Percentiles rank a stretch among this genome's conserved stretches.
Evolutionary conservation across 2,113 vertebrate species (phyloP).

Genomic region (Brachirus orientalis): DNA sequence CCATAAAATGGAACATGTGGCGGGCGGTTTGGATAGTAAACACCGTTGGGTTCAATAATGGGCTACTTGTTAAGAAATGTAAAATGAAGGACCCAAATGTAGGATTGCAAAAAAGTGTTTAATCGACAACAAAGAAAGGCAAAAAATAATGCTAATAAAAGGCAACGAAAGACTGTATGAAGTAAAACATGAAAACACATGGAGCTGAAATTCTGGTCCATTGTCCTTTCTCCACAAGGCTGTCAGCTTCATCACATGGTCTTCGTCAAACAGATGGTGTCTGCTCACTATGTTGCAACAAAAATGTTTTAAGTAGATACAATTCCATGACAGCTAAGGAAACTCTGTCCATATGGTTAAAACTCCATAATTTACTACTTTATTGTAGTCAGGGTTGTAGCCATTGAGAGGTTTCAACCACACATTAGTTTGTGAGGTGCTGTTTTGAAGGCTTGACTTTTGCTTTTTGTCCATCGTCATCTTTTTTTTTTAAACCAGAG

Average conservation of each 20-base stretch:
- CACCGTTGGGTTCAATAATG: not conserved
- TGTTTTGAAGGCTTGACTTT: too few relatives aligned
- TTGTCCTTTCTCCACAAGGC: not conserved
- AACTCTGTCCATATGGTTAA: not conserved
- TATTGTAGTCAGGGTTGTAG: not conserved
- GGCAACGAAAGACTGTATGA: too few relatives aligned
- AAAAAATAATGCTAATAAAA: too few relatives aligned
- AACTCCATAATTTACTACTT: not conserved
- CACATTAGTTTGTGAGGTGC: too few relatives aligned
- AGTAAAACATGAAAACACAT: too few relatives aligned
- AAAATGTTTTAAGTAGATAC: not conserved
- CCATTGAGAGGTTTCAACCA: not conserved
- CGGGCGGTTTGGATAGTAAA: conserved; percentile 13
- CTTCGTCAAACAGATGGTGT: conserved; percentile 1
- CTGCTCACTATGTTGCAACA: not conserved
- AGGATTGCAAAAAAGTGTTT: too few relatives aligned
- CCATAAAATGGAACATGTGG: conserved; percentile 43
- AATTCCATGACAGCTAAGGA: not conserved
- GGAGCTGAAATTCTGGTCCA: not conserved
- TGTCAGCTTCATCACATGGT: not conserved
- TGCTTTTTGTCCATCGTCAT: too few relatives aligned
- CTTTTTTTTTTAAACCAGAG: too few relatives aligned
- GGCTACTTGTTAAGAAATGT: not conserved
- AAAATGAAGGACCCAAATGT: too few relatives aligned
- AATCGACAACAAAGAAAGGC: too few relatives aligned